phyloP scores from a whole-genome alignment of 2,888 invertebrate genomes.

The Cerastis leucographa region DNA sequence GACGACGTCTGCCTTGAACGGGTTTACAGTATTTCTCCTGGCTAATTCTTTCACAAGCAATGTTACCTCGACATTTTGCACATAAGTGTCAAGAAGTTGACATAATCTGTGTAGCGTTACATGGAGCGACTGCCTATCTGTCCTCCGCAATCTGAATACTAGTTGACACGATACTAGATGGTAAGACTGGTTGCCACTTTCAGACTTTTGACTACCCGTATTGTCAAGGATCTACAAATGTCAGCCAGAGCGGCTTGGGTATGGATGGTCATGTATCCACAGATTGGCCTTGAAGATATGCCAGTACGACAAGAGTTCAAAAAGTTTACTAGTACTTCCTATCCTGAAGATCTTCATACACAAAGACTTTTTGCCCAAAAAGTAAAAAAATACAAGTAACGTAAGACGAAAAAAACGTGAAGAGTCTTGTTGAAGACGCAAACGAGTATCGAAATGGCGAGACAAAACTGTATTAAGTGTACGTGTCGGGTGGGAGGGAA shows the following conservation, averaged over 20 bases:
- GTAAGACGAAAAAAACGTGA: constrained; percentile 8
- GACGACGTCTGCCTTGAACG: neutral
- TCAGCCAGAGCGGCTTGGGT: too few species aligned
- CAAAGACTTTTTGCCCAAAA: constrained; percentile 8
- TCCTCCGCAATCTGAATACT: neutral
- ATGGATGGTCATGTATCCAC: neutral
- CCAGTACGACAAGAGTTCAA: neutral
- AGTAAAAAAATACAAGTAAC: constrained; percentile 24
- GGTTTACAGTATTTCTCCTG: neutral
- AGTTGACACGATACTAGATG: neutral
- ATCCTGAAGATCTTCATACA: neutral
- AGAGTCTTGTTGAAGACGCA: constrained; percentile 67
- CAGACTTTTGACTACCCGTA: neutral
- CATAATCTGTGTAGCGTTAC: neutral
- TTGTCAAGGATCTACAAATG: neutral
- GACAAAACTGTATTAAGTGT: constrained; percentile 87
- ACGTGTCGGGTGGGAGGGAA: constrained; percentile 71
- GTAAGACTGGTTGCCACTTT: neutral
- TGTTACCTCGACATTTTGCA: neutral
- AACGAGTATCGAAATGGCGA: constrained; percentile 87
- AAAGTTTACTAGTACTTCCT: neutral
- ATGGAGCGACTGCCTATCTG: neutral
- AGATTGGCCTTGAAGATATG: neutral
- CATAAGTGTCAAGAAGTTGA: neutral
- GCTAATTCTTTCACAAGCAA: neutral